Evolutionary conservation across 2,113 vertebrate species (phyloP), one percentile per base, ranked within the genome.

Genomic region (Misgurnus anguillicaudatus): DNA sequence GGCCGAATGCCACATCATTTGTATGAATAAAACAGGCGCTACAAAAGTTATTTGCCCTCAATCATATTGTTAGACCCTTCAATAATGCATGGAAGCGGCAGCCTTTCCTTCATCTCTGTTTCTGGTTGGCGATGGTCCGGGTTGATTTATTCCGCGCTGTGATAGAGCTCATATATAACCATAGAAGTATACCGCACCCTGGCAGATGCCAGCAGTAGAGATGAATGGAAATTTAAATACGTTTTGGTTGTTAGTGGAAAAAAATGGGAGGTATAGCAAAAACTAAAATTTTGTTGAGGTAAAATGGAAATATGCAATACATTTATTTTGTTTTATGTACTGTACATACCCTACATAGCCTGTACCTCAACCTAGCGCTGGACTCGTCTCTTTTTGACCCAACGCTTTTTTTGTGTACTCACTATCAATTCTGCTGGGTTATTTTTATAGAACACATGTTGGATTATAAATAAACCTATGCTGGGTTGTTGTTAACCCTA

Each of bases 1-100:
- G 5, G 53, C 14, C 17, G n/a, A 57, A 17, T 36, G 24, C 39
- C 10, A 70, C 57, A 48, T 78, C 65, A 60, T 69, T 31, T 61
- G 47, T 42, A 62, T 42, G 71, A 51, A 79, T 79, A 72, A 74
- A 75, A 75, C 71, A 75, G 45, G 70, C 16, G 51, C 31, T 41
- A 63, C 47, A 9, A 60, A 78, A 70, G 77, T 61, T 60, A 78
- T 60, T 45, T 68, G 77, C 65, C 65, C 42, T 57, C 39, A 17
- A 42, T 60, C 62, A 51, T 68, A 41, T 51, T 63, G 75, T 78
- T 77, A 67, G 62, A 65, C 38, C 72, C 60, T 83, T 67, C 71
- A 79, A 61, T 70, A 70, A 79, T 83, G 71, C 45, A 80, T 71
- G 24, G 47, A 69, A 45, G 57, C 21, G 9, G 61, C 57, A 53